Percentiles rank a stretch among this genome's conserved stretches.
These are phyloP conservation scores for Muntiacus muntjak DNA, from an alignment of 2,113 vertebrate genomes.

Conservation along the genomic window DNA sequence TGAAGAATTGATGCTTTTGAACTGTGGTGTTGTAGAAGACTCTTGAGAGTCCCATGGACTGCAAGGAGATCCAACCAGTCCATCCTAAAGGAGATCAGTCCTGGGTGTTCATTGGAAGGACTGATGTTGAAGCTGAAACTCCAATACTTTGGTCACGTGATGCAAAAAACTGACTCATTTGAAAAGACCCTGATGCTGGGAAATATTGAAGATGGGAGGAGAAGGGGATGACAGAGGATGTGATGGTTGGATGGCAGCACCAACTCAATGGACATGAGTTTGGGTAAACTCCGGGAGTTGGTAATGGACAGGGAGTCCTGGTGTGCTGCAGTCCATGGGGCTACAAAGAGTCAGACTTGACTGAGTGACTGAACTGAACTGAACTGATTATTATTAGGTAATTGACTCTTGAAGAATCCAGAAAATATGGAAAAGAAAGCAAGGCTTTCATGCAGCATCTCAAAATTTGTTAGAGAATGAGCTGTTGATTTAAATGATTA, in stretches of 20 bases:
- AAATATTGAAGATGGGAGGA: background rate
- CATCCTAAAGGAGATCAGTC: background rate
- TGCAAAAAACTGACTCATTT: background rate
- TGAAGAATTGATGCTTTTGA: background rate
- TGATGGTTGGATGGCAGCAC: background rate
- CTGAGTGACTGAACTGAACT: background rate
- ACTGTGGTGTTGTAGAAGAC: background rate
- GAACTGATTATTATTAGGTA: background rate
- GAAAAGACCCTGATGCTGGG: background rate
- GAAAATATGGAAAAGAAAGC: constrained; percentile 20
- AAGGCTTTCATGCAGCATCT: background rate
- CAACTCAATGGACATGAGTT: background rate
- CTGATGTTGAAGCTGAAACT: background rate
- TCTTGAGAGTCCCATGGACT: background rate
- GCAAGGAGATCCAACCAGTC: background rate
- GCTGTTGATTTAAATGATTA: constrained; percentile 57
- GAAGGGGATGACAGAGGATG: background rate
- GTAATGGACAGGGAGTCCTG: background rate
- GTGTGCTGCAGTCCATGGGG: background rate
- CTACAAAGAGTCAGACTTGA: background rate
- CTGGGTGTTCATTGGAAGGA: background rate
- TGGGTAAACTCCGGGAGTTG: background rate
- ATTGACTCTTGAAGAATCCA: constrained; percentile 17
- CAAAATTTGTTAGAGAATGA: constrained; percentile 9
- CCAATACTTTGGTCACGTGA: background rate